A percentile compares a stretch with the other conserved stretches of the same genome.
Conservation (phyloP, 2,797 vertebrate species). For the Taeniopygia guttata region DNA sequence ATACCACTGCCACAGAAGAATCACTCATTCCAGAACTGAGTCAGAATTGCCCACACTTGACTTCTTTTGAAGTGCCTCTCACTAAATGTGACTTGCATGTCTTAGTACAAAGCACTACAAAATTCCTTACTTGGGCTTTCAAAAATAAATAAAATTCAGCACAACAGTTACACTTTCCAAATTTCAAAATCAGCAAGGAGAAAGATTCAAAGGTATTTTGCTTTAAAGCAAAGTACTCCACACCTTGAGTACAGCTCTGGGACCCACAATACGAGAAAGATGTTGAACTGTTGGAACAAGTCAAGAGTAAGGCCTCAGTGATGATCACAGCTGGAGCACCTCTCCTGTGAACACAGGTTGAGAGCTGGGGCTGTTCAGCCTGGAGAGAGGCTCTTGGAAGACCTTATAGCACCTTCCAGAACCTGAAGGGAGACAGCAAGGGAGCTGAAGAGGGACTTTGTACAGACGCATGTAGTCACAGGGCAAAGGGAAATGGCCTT, state of each 20-base stretch:
- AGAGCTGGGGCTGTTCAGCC: not conserved
- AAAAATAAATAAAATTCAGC: not conserved
- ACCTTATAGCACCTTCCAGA: not conserved
- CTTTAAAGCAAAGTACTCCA: not conserved
- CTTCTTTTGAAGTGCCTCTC: not conserved
- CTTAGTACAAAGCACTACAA: not conserved
- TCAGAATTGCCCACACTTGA: not conserved
- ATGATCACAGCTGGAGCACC: not conserved
- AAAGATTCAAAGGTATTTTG: not conserved
- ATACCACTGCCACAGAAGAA: not conserved
- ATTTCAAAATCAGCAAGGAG: not conserved
- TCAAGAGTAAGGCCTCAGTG: not conserved
- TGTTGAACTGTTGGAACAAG: not conserved
- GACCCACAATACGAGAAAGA: not conserved
- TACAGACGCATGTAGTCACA: not conserved
- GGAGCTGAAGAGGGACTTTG: not conserved
- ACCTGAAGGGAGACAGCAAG: not conserved
- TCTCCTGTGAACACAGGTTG: not conserved
- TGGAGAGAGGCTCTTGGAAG: not conserved
- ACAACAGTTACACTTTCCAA: not conserved
- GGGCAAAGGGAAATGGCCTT: not conserved
- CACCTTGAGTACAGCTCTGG: accelerated
- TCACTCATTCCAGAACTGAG: not conserved
- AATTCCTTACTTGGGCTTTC: not conserved
- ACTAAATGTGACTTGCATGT: accelerated